Percentiles rank a stretch among this genome's conserved stretches.
These are phyloP conservation scores for Gallirallus australis DNA, from an alignment of 2,797 vertebrate species.

Conservation along the genomic window DNA sequence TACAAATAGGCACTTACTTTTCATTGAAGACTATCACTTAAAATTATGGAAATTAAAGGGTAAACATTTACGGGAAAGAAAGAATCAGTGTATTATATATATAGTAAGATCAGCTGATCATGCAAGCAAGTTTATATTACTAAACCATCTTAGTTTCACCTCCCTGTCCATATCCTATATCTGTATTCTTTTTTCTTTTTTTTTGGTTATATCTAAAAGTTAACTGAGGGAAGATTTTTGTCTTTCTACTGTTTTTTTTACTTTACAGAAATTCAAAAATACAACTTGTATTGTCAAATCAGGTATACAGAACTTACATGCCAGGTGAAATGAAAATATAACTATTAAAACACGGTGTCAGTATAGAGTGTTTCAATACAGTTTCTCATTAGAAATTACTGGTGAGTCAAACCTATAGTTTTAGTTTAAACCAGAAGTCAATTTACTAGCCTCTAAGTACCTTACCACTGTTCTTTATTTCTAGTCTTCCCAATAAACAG, in stretches of 20 bases:
- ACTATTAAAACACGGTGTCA: background rate
- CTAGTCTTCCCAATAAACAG: background rate
- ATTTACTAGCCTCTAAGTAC: background rate
- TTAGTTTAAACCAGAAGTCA: background rate
- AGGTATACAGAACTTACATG: background rate
- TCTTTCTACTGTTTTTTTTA: background rate
- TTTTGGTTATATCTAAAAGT: background rate
- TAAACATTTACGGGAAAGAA: background rate
- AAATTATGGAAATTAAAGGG: background rate
- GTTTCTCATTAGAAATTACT: background rate
- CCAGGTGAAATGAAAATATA: background rate
- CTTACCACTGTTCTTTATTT: background rate
- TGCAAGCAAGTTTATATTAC: background rate
- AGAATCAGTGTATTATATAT: background rate
- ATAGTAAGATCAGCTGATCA: background rate
- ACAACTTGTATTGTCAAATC: background rate
- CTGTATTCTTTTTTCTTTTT: background rate
- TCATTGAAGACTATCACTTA: background rate
- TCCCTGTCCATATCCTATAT: background rate
- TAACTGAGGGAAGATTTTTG: background rate
- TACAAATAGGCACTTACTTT: background rate
- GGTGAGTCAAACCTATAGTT: background rate
- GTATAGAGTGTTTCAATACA: background rate
- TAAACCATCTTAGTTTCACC: background rate
- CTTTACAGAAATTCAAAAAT: background rate